Evolutionary conservation across 2,888 invertebrate species (phyloP).

Genomic region (Galeruca laticollis): DNA sequence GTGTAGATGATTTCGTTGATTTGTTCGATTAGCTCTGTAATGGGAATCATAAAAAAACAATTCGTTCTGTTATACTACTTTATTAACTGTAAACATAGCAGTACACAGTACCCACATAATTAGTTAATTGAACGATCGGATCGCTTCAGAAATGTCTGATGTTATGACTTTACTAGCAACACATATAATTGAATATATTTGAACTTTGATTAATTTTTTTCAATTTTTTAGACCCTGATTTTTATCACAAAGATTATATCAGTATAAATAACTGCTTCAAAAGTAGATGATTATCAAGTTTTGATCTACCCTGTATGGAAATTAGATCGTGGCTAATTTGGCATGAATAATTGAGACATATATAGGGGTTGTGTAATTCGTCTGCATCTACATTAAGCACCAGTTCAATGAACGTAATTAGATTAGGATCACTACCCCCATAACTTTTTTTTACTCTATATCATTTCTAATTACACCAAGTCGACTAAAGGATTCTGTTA

Average conservation of each 20-base stretch:
- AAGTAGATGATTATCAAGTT: neutral
- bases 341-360: constrained; percentile 50
- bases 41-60: constrained; percentile 55
- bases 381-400: constrained; percentile 52
- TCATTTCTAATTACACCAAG: constrained; percentile 22
- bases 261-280: too few relatives aligned
- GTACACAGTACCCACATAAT: constrained; percentile 47
- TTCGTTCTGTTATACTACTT: constrained; percentile 51
- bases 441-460: constrained; percentile 33
- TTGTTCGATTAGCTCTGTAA: constrained; percentile 50
- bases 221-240: neutral
- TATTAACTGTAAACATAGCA: constrained; percentile 49
- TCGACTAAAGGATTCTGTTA: constrained; percentile 6
- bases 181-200: constrained; percentile 22
- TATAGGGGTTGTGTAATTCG: constrained; percentile 55
- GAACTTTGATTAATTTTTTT: constrained; percentile 26
- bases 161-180: constrained; percentile 33
- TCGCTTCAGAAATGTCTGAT: constrained; percentile 24
- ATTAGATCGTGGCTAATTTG: constrained; percentile 45
- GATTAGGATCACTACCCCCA: constrained; percentile 56
- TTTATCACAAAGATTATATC: too few relatives aligned
- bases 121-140: constrained; percentile 44
- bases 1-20: constrained; percentile 20
- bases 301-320: constrained; percentile 1
- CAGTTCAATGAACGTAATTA: constrained; percentile 52